These are phyloP conservation scores for Temnothorax rugatulus DNA, from an alignment of 2,888 invertebrate genomes.

Conservation along the genomic window DNA sequence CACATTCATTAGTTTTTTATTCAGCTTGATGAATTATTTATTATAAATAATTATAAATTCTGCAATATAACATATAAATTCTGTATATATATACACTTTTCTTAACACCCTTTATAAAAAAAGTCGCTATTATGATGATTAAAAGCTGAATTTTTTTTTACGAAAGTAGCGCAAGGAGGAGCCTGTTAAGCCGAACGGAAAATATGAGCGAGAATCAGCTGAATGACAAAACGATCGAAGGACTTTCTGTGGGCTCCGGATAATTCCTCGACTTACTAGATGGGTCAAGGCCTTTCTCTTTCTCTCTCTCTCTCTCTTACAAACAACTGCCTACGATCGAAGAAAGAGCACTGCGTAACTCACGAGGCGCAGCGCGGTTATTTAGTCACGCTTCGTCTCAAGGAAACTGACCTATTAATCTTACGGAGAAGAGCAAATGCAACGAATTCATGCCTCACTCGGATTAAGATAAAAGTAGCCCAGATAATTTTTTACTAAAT, in stretches of 20 bases:
- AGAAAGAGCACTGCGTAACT: conserved; percentile 61
- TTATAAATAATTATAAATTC: too few relatives aligned
- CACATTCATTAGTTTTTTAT: neutral
- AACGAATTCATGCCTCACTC: conserved; percentile 58
- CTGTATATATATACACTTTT: neutral
- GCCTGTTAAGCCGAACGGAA: conserved; percentile 16
- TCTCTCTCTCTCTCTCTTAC: conserved; percentile 52
- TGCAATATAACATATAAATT: neutral
- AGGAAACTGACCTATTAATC: conserved; percentile 76
- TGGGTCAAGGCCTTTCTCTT: conserved; percentile 69
- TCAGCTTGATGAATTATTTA: neutral
- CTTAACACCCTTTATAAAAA: neutral
- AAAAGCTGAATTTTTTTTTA: neutral
- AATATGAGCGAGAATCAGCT: conserved; percentile 25
- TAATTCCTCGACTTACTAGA: conserved; percentile 50
- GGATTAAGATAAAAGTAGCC: conserved; percentile 33
- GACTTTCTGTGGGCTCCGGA: conserved; percentile 53
- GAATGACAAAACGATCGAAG: conserved; percentile 35
- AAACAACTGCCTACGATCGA: conserved; percentile 63
- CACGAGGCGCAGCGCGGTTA: conserved; percentile 51
- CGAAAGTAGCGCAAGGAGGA: neutral
- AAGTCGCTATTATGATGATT: neutral
- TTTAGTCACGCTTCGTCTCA: conserved; percentile 73
- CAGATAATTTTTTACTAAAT: conserved; percentile 1
- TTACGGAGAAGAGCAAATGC: conserved; percentile 64